phyloP scores from a whole-genome alignment of 1,140 invertebrate species.

The Steinernema khuongi region DNA sequence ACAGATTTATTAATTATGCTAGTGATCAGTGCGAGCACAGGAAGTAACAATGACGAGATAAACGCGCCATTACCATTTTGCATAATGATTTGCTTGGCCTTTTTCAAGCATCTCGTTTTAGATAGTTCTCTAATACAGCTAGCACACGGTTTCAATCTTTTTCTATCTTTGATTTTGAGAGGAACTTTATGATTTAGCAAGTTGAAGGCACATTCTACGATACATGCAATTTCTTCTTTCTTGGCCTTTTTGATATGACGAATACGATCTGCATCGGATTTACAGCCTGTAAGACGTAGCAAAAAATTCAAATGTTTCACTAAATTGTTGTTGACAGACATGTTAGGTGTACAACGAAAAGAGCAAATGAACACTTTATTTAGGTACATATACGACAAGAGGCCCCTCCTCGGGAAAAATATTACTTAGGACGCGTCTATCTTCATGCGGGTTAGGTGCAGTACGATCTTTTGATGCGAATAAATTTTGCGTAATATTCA shows the following conservation, averaged over 20 bases:
- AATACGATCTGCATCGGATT: neutral
- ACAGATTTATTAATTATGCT: neutral
- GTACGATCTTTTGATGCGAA: too few species aligned
- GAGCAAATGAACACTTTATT: neutral
- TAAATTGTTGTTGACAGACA: too few species aligned
- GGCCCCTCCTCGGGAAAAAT: neutral
- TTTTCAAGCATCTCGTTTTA: neutral
- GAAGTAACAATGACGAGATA: neutral
- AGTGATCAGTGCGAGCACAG: neutral
- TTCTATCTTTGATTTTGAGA: neutral
- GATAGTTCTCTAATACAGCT: neutral
- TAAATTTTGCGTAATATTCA: too few species aligned
- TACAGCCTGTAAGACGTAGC: neutral
- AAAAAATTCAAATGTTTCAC: too few species aligned
- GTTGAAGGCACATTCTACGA: neutral
- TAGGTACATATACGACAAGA: neutral
- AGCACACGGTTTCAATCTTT: neutral
- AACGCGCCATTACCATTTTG: neutral
- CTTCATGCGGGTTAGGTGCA: too few species aligned
- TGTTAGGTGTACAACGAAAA: too few species aligned
- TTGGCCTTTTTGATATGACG: neutral
- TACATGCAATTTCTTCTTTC: neutral
- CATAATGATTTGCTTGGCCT: neutral
- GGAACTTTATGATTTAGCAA: neutral
- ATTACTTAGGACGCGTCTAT: too few species aligned